Evolutionary conservation across 2,888 invertebrate genomes (phyloP), one percentile per base, ranked within the genome.

Genomic region (Phalera bucephala): DNA sequence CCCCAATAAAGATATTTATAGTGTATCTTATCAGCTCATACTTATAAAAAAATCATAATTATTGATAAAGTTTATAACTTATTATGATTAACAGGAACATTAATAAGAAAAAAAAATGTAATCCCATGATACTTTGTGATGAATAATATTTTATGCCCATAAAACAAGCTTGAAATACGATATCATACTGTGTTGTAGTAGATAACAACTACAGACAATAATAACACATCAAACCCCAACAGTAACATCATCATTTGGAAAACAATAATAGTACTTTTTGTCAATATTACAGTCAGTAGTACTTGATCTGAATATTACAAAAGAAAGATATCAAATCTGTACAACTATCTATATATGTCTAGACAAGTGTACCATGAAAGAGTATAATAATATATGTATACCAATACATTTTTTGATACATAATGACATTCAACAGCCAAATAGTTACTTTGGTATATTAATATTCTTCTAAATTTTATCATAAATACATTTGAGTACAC

Each of bases 371-470:
- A n/a, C n/a, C n/a, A n/a, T n/a, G n/a, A n/a, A n/a, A n/a, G n/a
- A n/a, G n/a, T n/a, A n/a, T n/a, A n/a, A n/a, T n/a, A n/a, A 14
- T 13, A 25, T 11, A 11, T 10, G 11, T 23, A 11, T 26, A 42
- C 22, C 43, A 54, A 59, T 61, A 51, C 34, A 58, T 65, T 62
- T 66, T 65, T 72, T 62, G 58, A 66, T 64, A 67, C 49, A 65
- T 62, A 61, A 62, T 59, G 60, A 45, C 45, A 49, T 57, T 62
- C n/a, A 71, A 74, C 69, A 73, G 73, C 73, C 74, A 69, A 75
- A 74, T 52, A 58, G 51, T 67, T 64, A 75, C 76, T 76, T 76
- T 76, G 75, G 76, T 76, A 73, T 68, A 52, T 46, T n/a, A 9
- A 25, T 3, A 12, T 11, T 62, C 60, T 57, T 55, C 64, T 58